phyloP scores from a whole-genome alignment of 2,888 invertebrate species.

The Drosophila eohydei region DNA sequence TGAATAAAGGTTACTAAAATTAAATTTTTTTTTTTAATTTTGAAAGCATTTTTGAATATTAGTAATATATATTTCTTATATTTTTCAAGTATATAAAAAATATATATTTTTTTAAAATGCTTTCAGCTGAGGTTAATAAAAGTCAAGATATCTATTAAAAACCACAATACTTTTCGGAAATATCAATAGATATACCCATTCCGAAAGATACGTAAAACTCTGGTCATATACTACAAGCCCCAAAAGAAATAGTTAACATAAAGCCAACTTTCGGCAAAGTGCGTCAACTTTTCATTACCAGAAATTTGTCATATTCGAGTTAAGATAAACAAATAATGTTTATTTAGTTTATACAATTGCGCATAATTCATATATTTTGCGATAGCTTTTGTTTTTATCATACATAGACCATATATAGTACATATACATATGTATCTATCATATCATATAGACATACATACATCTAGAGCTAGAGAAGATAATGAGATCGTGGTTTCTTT shows the following conservation, averaged over 20 bases:
- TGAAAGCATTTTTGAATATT: too few species aligned
- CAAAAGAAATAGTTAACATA: not conserved
- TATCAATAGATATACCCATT: not conserved
- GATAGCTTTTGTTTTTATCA: slow-evolving; percentile 48
- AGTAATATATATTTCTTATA: too few species aligned
- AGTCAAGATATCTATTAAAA: not conserved
- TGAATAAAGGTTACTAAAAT: not conserved
- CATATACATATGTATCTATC: slow-evolving; percentile 1
- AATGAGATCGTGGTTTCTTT: slow-evolving; percentile 73
- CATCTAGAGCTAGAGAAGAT: slow-evolving; percentile 38
- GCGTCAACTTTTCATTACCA: not conserved
- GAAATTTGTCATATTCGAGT: slow-evolving; percentile 10
- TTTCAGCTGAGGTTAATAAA: not conserved
- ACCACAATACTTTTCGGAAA: not conserved
- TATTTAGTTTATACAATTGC: slow-evolving; percentile 28
- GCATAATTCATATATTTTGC: slow-evolving; percentile 40
- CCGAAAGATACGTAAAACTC: not conserved
- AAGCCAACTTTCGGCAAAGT: not conserved
- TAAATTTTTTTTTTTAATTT: too few species aligned
- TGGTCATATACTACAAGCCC: too few species aligned
- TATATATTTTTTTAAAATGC: too few species aligned
- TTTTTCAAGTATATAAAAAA: too few species aligned
- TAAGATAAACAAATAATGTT: slow-evolving; percentile 24
- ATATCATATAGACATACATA: slow-evolving; percentile 3
- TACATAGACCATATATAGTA: slow-evolving; percentile 8